These are phyloP conservation scores for Melanotaenia maccullochi DNA, from an alignment of 2,797 vertebrate species.

Conservation along the genomic window DNA sequence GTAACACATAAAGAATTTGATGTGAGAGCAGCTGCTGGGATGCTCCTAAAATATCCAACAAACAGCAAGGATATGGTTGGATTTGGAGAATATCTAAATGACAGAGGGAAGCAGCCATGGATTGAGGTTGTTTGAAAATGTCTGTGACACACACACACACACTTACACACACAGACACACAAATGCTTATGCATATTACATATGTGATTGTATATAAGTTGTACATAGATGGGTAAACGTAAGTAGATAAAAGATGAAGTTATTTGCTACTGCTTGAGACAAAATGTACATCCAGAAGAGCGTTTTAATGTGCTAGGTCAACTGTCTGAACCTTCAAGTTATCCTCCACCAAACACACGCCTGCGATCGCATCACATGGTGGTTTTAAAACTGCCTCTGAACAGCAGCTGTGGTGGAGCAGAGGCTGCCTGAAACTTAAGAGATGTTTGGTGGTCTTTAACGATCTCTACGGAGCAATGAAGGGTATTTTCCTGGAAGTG, in stretches of 20 bases:
- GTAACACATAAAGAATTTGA: slow-evolving; percentile 4
- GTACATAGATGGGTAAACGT: slow-evolving; percentile 70
- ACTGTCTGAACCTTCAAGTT: slow-evolving; percentile 7
- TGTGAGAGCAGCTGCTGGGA: slow-evolving; percentile 3
- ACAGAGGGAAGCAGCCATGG: slow-evolving; percentile 23
- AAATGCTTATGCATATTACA: slow-evolving; percentile 32
- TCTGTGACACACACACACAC: not conserved
- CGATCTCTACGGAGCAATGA: not conserved
- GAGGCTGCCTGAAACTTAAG: not conserved
- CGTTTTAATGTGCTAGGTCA: not conserved
- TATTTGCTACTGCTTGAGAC: slow-evolving; percentile 44
- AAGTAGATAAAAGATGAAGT: slow-evolving; percentile 43
- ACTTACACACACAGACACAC: slow-evolving; percentile 14
- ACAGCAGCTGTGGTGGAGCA: not conserved
- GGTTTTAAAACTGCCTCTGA: not conserved
- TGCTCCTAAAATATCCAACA: not conserved
- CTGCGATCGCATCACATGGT: not conserved
- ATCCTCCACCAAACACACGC: not conserved
- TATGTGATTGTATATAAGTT: slow-evolving; percentile 72
- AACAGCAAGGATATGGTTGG: slow-evolving; percentile 7
- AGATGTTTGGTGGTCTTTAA: not conserved
- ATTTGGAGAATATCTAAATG: slow-evolving; percentile 4
- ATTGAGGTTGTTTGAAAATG: slow-evolving; percentile 21
- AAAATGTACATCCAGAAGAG: slow-evolving; percentile 10
- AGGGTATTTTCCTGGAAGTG: slow-evolving; percentile 25